phyloP scores from a whole-genome alignment of 2,113 vertebrate genomes.

The Eupsittula cactorum region DNA sequence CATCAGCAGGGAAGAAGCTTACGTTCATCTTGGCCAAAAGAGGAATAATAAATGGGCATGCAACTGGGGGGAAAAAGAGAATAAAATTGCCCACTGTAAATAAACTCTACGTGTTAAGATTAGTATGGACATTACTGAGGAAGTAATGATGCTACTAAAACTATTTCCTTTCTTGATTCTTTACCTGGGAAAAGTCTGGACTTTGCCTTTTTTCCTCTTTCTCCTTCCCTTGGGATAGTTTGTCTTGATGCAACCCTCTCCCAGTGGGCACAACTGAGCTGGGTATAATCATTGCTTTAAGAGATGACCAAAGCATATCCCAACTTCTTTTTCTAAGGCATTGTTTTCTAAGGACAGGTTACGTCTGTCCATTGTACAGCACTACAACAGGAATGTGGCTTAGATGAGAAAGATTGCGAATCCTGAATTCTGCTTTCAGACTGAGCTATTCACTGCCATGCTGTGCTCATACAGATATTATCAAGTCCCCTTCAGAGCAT shows the following conservation, averaged over 20 bases:
- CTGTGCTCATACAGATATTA: not conserved
- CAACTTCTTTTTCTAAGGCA: not conserved
- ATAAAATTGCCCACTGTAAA: not conserved
- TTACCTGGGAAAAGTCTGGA: not conserved
- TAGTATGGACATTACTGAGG: not conserved
- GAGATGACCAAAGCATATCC: not conserved
- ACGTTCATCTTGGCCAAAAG: not conserved
- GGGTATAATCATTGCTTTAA: not conserved
- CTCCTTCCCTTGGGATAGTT: not conserved
- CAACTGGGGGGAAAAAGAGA: constrained; percentile 2
- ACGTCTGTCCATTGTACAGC: not conserved
- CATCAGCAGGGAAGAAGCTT: not conserved
- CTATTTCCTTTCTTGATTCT: not conserved
- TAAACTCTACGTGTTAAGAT: not conserved
- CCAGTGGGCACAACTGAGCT: not conserved
- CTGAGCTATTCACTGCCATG: not conserved
- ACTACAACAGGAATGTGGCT: not conserved
- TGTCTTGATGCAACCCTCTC: not conserved
- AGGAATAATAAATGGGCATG: constrained; percentile 41
- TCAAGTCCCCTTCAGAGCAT: not conserved
- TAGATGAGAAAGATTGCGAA: not conserved
- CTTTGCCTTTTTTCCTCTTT: not conserved
- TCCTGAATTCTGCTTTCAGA: not conserved
- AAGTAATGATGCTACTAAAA: not conserved
- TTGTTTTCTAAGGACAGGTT: not conserved